Percentiles rank a stretch among this genome's conserved stretches.
These are phyloP conservation scores for Rutpela maculata DNA, from an alignment of 2,888 invertebrate species.

Conservation along the genomic window DNA sequence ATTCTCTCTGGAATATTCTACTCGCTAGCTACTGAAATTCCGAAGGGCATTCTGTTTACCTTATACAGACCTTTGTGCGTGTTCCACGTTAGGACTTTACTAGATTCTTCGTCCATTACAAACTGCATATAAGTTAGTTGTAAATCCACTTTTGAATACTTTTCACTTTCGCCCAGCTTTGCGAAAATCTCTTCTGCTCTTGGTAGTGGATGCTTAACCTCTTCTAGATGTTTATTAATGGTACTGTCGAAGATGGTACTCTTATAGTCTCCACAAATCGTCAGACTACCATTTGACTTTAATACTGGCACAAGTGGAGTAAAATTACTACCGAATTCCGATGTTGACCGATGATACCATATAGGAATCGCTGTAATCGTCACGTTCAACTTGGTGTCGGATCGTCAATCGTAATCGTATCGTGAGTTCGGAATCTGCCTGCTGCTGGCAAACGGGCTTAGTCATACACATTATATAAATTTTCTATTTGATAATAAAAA, in stretches of 20 bases:
- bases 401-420: too few relatives aligned
- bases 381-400: too few relatives aligned
- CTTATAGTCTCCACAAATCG: slow-evolving; percentile 58
- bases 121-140: slow-evolving; percentile 66
- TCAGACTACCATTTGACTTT: slow-evolving; percentile 51
- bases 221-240: slow-evolving; percentile 53
- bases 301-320: slow-evolving; percentile 57
- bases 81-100: too few relatives aligned
- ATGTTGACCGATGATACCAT: too few relatives aligned
- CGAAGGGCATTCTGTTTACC: slow-evolving; percentile 67
- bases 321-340: too few relatives aligned
- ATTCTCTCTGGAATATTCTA: slow-evolving; percentile 67
- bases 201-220: slow-evolving; percentile 58
- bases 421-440: too few relatives aligned
- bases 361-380: too few relatives aligned
- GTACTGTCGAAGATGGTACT: too few relatives aligned
- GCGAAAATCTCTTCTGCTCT: slow-evolving; percentile 59
- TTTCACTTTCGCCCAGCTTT: slow-evolving; percentile 51
- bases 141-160: slow-evolving; percentile 57
- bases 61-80: slow-evolving; percentile 65
- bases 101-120: slow-evolving; percentile 60
- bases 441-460: too few relatives aligned
- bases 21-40: slow-evolving; percentile 67
- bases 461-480: too few relatives aligned
- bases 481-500: too few relatives aligned